Conservation (phyloP, 2,797 vertebrate species). For the Eutrigla gurnardus region DNA sequence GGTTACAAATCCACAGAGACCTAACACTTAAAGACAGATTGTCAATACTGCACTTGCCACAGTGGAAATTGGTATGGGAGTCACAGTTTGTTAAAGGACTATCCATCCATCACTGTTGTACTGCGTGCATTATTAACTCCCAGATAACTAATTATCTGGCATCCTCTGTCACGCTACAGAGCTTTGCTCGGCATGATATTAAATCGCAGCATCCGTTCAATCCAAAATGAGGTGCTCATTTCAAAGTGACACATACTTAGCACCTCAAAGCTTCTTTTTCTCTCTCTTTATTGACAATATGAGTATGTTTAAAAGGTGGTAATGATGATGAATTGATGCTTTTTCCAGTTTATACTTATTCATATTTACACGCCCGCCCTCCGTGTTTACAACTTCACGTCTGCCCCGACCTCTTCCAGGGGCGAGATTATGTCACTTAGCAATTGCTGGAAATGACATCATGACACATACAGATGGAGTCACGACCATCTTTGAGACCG, state of each 20-base stretch:
- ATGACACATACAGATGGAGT: slow-evolving; percentile 64
- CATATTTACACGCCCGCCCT: slow-evolving; percentile 30
- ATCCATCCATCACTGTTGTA: slow-evolving; percentile 57
- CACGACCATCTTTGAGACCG: slow-evolving; percentile 58
- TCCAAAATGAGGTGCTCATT: slow-evolving; percentile 29
- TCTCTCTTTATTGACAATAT: neutral
- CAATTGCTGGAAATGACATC: slow-evolving; percentile 69
- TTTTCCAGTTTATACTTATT: slow-evolving; percentile 12
- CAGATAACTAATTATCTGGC: slow-evolving; percentile 62
- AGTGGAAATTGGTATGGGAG: slow-evolving; percentile 62
- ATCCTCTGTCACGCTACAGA: slow-evolving; percentile 47
- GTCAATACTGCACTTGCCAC: slow-evolving; percentile 70
- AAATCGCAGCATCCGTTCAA: slow-evolving; percentile 27
- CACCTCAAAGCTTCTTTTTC: neutral
- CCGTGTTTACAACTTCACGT: neutral
- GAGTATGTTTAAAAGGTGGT: neutral
- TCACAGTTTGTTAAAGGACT: slow-evolving; percentile 63
- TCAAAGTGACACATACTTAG: slow-evolving; percentile 7
- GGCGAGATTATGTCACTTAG: slow-evolving; percentile 61
- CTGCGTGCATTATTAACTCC: slow-evolving; percentile 65
- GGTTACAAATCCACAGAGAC: slow-evolving; percentile 70
- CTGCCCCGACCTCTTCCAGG: slow-evolving; percentile 27
- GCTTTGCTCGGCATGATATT: slow-evolving; percentile 22
- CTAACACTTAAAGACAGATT: slow-evolving; percentile 77
- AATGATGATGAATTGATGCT: neutral